These are phyloP conservation scores for Listronotus bonariensis DNA, from an alignment of 1,140 invertebrate genomes.

Conservation along the genomic window DNA sequence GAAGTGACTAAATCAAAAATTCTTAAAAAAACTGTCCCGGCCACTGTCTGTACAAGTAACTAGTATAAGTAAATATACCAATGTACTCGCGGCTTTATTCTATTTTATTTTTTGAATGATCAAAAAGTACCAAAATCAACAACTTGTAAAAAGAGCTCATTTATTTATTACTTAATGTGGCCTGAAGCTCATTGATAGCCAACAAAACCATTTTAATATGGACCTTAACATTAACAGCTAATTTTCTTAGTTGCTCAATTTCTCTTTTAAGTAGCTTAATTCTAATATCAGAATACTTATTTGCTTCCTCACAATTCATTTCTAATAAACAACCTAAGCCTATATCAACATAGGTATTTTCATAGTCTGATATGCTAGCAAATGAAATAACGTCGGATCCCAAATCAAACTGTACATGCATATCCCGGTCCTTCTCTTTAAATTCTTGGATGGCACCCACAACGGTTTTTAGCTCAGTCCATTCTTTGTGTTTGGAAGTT, in stretches of 20 bases:
- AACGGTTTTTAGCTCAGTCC: constrained; percentile 48
- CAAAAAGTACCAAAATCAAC: too few relatives aligned
- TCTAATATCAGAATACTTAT: constrained; percentile 52
- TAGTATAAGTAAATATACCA: too few relatives aligned
- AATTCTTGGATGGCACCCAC: constrained; percentile 40
- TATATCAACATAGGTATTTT: constrained; percentile 46
- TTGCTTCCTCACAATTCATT: constrained; percentile 51
- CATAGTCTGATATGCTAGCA: constrained; percentile 45
- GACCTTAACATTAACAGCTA: constrained; percentile 52
- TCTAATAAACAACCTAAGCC: constrained; percentile 49
- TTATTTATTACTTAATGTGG: constrained; percentile 8
- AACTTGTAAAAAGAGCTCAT: too few relatives aligned
- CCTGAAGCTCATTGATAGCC: constrained; percentile 51
- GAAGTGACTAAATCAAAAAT: too few relatives aligned
- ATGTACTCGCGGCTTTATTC: too few relatives aligned
- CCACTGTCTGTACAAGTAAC: too few relatives aligned
- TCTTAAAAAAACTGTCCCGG: too few relatives aligned
- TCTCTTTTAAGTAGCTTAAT: constrained; percentile 49
- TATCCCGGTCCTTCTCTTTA: constrained; percentile 47
- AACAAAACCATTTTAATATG: constrained; percentile 53
- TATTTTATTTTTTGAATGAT: too few relatives aligned
- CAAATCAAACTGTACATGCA: constrained; percentile 42
- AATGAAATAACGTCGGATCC: constrained; percentile 39
- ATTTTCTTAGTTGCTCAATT: constrained; percentile 49
- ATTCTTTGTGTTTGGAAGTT: constrained; percentile 45